Conservation (phyloP, 2,113 vertebrate species). For the Forbesichthys agassizii region DNA sequence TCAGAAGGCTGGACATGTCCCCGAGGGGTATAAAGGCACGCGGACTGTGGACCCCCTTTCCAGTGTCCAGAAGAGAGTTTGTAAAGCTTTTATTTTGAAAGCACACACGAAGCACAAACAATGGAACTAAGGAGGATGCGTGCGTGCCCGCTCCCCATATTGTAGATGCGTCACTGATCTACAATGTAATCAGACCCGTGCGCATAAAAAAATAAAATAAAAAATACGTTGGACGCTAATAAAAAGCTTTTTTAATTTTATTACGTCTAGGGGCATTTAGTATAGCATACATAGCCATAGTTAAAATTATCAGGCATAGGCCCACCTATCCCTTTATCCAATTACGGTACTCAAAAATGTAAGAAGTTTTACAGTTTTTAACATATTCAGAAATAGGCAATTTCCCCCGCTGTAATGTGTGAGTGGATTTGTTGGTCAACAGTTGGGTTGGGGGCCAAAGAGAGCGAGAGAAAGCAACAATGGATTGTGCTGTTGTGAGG, state of each 20-base stretch:
- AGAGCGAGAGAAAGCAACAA: slow-evolving; percentile 75
- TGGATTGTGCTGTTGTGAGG: slow-evolving; percentile 78
- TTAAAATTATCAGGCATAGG: too few species aligned
- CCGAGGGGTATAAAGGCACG: slow-evolving; percentile 74
- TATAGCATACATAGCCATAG: too few species aligned
- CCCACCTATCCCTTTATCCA: too few species aligned
- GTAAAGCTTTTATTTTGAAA: slow-evolving; percentile 71
- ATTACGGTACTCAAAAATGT: background rate
- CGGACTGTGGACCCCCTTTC: slow-evolving; percentile 58
- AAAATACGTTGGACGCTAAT: background rate
- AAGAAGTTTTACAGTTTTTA: slow-evolving; percentile 28
- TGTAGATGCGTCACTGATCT: slow-evolving; percentile 22
- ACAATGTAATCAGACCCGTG: slow-evolving; percentile 2
- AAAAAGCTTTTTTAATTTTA: background rate
- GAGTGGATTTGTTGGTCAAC: slow-evolving; percentile 75
- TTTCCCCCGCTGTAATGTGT: slow-evolving; percentile 68
- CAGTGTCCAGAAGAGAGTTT: slow-evolving; percentile 62
- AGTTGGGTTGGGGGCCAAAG: slow-evolving; percentile 69
- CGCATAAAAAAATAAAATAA: background rate
- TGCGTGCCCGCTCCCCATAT: slow-evolving; percentile 8
- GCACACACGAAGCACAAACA: slow-evolving; percentile 63
- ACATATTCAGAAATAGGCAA: slow-evolving; percentile 89
- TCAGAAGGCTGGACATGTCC: slow-evolving; percentile 62
- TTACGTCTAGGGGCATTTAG: background rate
- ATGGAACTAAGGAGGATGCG: slow-evolving; percentile 29